These are phyloP conservation scores for Trogon melanurus DNA, from an alignment of 2,113 vertebrate species.

Conservation along the genomic window DNA sequence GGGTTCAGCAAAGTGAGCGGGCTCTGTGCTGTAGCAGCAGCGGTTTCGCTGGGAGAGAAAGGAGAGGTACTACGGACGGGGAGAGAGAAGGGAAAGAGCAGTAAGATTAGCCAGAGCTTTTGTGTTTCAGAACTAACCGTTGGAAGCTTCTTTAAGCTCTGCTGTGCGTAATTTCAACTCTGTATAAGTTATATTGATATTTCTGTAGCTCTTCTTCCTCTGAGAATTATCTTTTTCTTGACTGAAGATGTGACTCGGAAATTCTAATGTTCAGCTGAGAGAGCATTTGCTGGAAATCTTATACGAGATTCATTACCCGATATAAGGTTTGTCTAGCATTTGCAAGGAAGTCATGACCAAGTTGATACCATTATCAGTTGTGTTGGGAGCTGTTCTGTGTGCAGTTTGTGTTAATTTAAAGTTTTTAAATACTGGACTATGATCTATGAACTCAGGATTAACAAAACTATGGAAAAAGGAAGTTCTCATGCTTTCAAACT, in stretches of 20 bases:
- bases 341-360: background rate
- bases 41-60: background rate
- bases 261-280: background rate
- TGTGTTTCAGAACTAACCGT: background rate
- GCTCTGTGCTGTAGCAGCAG: background rate
- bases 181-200: fast-evolving
- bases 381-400: background rate
- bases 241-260: background rate
- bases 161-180: background rate
- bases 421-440: background rate
- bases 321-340: background rate
- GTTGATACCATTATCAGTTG: background rate
- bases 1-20: background rate
- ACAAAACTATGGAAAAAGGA: background rate
- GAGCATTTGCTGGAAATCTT: background rate
- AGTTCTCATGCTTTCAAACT: background rate
- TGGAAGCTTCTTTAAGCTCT: background rate
- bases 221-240: background rate
- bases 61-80: background rate
- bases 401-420: background rate
- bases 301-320: fast-evolving
- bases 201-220: background rate
- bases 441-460: background rate
- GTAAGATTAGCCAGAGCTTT: background rate
- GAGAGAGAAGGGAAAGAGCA: background rate